phyloP scores from a whole-genome alignment of 2,113 vertebrate species.

The Gopherus evgoodei region DNA sequence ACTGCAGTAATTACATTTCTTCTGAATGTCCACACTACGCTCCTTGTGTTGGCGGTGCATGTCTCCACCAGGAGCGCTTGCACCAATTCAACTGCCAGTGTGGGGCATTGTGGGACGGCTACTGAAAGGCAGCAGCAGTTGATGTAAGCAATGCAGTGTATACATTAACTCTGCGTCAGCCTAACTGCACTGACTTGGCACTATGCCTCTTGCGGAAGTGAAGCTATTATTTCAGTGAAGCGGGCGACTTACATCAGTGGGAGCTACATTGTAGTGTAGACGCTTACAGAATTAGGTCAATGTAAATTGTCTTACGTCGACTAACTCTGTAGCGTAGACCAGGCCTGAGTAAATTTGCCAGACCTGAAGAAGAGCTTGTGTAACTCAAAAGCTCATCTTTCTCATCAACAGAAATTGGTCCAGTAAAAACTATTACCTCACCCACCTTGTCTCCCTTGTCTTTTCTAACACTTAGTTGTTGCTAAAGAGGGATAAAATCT shows the following conservation, averaged over 20 bases:
- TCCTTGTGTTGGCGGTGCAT: background rate
- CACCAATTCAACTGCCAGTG: background rate
- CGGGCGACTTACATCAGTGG: background rate
- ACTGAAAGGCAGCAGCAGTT: background rate
- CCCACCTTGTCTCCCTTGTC: no score
- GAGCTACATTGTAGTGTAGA: background rate
- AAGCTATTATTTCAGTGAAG: background rate
- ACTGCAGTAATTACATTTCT: background rate
- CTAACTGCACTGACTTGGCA: background rate
- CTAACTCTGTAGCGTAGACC: background rate
- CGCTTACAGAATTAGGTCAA: no score
- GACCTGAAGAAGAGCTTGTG: background rate
- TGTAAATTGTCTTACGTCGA: no score
- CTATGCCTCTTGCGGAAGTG: background rate
- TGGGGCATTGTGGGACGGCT: no score
- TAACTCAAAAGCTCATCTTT: background rate
- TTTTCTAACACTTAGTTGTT: background rate
- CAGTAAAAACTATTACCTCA: background rate
- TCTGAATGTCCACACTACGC: no score
- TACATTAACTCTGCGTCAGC: no score
- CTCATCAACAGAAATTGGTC: background rate
- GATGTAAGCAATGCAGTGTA: background rate
- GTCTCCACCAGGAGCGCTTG: background rate
- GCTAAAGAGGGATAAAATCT: background rate
- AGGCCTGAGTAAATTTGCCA: background rate